A percentile compares a stretch with the other conserved stretches of the same genome.
phyloP scores from a whole-genome alignment of 2,113 vertebrate genomes.

The Xiphias gladius region DNA sequence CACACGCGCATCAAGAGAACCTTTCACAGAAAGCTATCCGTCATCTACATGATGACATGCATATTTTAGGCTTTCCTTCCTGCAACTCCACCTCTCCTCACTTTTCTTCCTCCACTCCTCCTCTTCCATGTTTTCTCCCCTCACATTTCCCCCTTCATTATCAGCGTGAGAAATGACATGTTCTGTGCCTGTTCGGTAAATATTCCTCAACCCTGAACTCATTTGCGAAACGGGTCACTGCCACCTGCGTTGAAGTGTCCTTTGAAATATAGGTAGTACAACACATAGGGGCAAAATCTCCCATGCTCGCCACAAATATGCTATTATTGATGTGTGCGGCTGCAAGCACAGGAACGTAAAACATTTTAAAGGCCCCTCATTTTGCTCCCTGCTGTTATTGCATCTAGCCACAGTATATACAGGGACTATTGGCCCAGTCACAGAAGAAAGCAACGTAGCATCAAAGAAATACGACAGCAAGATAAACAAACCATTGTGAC shows the following conservation, averaged over 20 bases:
- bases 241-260: slow-evolving; percentile 44
- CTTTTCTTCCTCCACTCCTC: slow-evolving; percentile 53
- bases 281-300: slow-evolving; percentile 10
- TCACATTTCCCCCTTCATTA: slow-evolving; percentile 58
- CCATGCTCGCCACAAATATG: slow-evolving; percentile 4
- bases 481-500: slow-evolving; percentile 58
- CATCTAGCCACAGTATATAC: slow-evolving; percentile 21
- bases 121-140: slow-evolving; percentile 59
- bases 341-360: slow-evolving; percentile 27
- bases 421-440: slow-evolving; percentile 30
- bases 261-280: slow-evolving; percentile 43
- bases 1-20: slow-evolving; percentile 60
- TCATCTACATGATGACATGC: slow-evolving; percentile 76
- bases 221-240: slow-evolving; percentile 58
- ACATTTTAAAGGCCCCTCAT: slow-evolving; percentile 34
- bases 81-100: slow-evolving; percentile 38
- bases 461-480: slow-evolving; percentile 56
- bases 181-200: slow-evolving; percentile 55
- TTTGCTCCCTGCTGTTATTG: slow-evolving; percentile 56
- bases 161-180: slow-evolving; percentile 52
- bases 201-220: slow-evolving; percentile 56
- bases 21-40: slow-evolving; percentile 75
- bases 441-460: slow-evolving; percentile 30
- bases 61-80: slow-evolving; percentile 71
- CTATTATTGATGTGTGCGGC: slow-evolving; percentile 36